A percentile compares a stretch with the other conserved stretches of the same genome.
phyloP scores from a whole-genome alignment of 2,888 invertebrate genomes.

The Euzetes globulus region DNA sequence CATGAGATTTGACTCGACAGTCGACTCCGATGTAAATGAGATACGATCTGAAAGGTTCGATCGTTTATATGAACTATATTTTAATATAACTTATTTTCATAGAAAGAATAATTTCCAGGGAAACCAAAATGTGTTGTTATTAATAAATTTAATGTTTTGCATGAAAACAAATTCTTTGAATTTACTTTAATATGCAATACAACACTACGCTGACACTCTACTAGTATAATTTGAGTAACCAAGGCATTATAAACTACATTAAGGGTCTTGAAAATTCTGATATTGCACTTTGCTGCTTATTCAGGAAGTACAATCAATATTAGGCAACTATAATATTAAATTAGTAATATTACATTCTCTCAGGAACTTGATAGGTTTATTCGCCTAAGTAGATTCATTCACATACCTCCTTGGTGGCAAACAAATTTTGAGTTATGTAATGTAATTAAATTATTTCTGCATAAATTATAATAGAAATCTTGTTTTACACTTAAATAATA shows the following conservation, averaged over 20 bases:
- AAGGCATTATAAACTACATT: neutral
- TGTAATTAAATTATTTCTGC: too few species aligned
- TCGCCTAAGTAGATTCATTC: too few species aligned
- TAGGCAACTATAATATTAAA: neutral
- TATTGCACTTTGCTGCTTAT: neutral
- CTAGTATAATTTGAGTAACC: neutral
- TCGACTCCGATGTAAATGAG: neutral
- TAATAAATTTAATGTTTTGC: neutral
- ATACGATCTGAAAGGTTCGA: neutral
- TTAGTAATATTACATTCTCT: too few species aligned
- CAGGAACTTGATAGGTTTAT: too few species aligned
- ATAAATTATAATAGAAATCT: too few species aligned
- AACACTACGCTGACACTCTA: neutral
- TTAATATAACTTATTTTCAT: neutral
- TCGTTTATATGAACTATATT: neutral
- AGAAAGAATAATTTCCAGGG: slow-evolving; percentile 5
- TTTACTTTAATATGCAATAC: neutral
- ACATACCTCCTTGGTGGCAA: too few species aligned
- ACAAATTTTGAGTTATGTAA: too few species aligned
- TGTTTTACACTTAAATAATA: too few species aligned
- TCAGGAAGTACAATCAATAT: neutral
- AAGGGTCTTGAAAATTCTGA: too few species aligned
- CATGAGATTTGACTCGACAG: neutral
- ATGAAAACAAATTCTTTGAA: neutral
- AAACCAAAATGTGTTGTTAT: slow-evolving; percentile 16